These are phyloP conservation scores for Agapetus fuscipes DNA, from an alignment of 2,888 invertebrate genomes.

Conservation along the genomic window DNA sequence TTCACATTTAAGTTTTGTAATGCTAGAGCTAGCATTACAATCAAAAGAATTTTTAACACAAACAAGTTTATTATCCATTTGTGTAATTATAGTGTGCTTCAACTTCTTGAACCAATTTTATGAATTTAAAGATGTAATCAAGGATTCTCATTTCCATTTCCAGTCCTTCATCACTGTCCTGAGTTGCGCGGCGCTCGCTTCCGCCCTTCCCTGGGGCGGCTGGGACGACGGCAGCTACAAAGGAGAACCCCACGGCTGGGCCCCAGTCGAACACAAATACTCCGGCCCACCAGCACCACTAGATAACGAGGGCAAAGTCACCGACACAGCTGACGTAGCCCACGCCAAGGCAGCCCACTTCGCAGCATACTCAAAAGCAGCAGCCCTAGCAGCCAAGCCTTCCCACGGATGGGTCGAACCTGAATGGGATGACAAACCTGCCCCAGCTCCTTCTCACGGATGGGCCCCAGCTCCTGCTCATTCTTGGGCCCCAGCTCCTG, in stretches of 20 bases:
- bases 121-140: no score
- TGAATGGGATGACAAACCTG: not conserved
- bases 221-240: constrained; percentile 43
- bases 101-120: no score
- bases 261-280: no score
- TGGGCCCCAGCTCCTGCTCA: constrained; percentile 6
- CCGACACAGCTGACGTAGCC: constrained; percentile 53
- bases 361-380: constrained; percentile 29
- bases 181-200: constrained; percentile 15
- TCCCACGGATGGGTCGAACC: not conserved
- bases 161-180: constrained; percentile 16
- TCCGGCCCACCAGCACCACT: constrained; percentile 6
- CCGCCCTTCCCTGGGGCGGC: constrained; percentile 21
- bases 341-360: constrained; percentile 50
- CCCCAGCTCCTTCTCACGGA: constrained; percentile 3
- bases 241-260: constrained; percentile 29
- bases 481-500: constrained; percentile 6
- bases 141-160: no score
- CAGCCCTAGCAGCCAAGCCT: not conserved
- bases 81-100: no score
- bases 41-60: no score
- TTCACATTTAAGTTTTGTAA: no score
- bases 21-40: no score
- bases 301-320: constrained; percentile 35
- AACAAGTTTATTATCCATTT: no score